Evolutionary conservation across 2,797 vertebrate genomes (phyloP), one percentile per base, ranked within the genome.

Genomic region (Ambastaia sidthimunki): DNA sequence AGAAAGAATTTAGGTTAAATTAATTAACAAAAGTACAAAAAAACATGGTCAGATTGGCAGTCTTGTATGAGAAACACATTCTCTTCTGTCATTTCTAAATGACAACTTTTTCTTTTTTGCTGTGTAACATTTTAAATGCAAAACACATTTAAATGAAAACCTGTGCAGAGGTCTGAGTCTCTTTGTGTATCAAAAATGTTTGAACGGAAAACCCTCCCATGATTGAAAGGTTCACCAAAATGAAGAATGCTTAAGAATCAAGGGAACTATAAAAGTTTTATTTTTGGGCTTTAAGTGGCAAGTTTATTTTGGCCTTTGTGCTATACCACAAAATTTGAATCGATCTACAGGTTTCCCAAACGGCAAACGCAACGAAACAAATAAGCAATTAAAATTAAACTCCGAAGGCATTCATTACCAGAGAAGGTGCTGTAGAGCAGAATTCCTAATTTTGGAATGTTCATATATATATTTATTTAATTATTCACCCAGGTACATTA

Each of bases 361-460:
- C 75, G 80, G 82, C 84, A 75, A 55, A 44, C 5, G 48, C 54
- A 55, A 23, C 10, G 12, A 78, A 72, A 31, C 37, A 75, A 69
- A 82, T 25, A 65, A 19, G 60, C 13, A 74, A 72, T 2, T 10
- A 74, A 63, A 9, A 67, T 41, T 59, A 78, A 75, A 90, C 15
- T 66, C 89, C 84, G 74, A 91, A 95, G 93, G 91, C 92, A 91
- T 94, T 89, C 90, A 87, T 91, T 90, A 92, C 91, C 94, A 91
- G 93, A 94, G 82, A 92, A 92, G 90, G 90, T 93, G 92, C 93
- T 92, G 91, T 94, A 91, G 78, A 77, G 78, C 90, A 94, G 93
- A 90, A 92, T 94, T 95, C 96, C 93, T 95, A 91, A 91, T 91
- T 91, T 95, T 93, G 96, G 96, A 97, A 98, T 96, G 96, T 97